phyloP scores from a whole-genome alignment of 2,113 vertebrate genomes.

The Morone saxatilis region DNA sequence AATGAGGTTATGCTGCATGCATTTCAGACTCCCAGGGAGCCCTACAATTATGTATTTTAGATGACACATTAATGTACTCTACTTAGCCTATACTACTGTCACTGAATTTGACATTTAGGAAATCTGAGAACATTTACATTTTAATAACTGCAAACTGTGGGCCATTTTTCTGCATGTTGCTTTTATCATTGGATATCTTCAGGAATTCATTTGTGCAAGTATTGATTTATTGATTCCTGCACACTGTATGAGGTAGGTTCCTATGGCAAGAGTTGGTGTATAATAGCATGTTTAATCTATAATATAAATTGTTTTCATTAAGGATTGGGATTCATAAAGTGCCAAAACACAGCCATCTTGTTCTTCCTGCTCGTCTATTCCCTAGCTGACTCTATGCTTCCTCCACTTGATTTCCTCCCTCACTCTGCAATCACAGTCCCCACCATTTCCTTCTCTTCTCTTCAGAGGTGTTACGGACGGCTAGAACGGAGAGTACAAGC shows the following conservation, averaged over 20 bases:
- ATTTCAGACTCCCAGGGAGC: constrained; percentile 26
- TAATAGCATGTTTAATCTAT: constrained; percentile 24
- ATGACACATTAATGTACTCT: constrained; percentile 39
- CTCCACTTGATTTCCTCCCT: constrained; percentile 7
- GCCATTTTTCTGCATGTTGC: constrained; percentile 30
- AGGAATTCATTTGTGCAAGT: constrained; percentile 32
- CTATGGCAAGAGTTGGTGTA: background rate
- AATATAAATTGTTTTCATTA: constrained; percentile 41
- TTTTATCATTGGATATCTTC: constrained; percentile 53
- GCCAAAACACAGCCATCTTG: background rate
- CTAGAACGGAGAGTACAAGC: constrained; percentile 64
- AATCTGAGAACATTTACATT: constrained; percentile 41
- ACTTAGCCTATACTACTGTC: constrained; percentile 34
- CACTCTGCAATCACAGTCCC: constrained; percentile 28
- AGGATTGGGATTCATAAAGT: constrained; percentile 8
- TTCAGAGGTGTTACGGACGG: constrained; percentile 43
- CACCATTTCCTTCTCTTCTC: constrained; percentile 22
- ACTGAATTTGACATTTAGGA: constrained; percentile 49
- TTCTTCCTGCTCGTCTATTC: background rate
- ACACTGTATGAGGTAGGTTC: constrained; percentile 13
- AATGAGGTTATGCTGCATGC: constrained; percentile 12
- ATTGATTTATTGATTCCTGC: constrained; percentile 49
- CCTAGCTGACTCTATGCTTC: background rate
- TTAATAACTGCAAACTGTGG: constrained; percentile 27
- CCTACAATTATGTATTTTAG: constrained; percentile 28